phyloP scores from a whole-genome alignment of 2,113 vertebrate genomes.

The Rhadina sibilatrix region DNA sequence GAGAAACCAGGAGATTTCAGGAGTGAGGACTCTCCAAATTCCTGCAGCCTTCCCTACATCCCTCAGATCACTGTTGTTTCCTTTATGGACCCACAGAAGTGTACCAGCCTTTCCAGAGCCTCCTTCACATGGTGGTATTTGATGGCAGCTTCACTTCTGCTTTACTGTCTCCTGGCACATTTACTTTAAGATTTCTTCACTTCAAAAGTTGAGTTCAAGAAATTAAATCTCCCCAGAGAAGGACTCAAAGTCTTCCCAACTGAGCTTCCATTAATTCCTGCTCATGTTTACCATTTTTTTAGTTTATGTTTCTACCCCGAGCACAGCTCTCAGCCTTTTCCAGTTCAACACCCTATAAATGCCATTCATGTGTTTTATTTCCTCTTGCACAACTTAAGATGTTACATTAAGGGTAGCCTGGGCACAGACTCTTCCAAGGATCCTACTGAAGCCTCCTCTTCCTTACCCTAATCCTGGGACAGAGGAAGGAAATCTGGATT shows the following conservation, averaged over 20 bases:
- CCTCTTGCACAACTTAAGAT: not conserved
- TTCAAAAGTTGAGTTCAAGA: not conserved
- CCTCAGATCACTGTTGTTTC: not conserved
- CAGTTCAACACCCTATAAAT: not conserved
- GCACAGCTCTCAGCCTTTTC: not conserved
- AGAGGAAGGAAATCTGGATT: not conserved
- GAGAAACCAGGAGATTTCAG: not conserved
- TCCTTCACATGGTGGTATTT: not conserved
- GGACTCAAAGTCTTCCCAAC: not conserved
- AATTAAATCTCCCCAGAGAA: not conserved
- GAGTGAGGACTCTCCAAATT: fast-evolving
- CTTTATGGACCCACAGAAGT: not conserved
- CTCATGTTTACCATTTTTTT: not conserved
- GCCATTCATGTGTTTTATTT: not conserved
- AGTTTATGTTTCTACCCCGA: not conserved
- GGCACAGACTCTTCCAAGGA: not conserved
- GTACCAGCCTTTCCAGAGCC: not conserved
- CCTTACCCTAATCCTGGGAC: not conserved
- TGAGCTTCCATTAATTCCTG: not conserved
- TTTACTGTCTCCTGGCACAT: not conserved
- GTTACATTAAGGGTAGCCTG: not conserved
- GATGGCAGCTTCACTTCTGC: not conserved
- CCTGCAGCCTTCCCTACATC: not conserved
- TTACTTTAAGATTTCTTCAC: not conserved
- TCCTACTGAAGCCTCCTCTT: not conserved